Base-by-base conservation (phyloP, 2,888 invertebrate genomes). In the Aphelenchoides bicaudatus region DNA sequence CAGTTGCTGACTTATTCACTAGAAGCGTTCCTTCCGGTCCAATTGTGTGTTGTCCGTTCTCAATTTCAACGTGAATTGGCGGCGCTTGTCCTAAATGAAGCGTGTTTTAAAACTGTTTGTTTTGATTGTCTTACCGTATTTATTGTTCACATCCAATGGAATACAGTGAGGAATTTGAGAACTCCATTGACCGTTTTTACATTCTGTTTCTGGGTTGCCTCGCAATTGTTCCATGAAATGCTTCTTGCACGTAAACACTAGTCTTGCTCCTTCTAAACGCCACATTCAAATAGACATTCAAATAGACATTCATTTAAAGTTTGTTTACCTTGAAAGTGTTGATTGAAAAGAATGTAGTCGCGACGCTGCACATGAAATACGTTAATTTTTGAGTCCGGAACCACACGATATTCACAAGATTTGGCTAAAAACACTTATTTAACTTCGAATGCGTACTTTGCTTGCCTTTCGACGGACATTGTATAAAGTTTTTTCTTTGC, bases 291-390 rank as follows among this genome's bases (percentile, higher is more conserved):
- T 23, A 4, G 16, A 6, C n/a, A 19, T 58, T 10, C 29, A 13
- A 39, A 51, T 19, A 28, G 37, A 2, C 46, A 5, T 28, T 3
- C n/a, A 4, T 23, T 2, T 16, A 8, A n/a, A 10, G 6, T 8
- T 28, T 6, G 25, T 46, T 34, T 46, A 68, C 71, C 64, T 28
- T 63, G 59, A 48, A 76, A 76, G 39, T 68, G 59, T 54, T 76
- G 72, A 47, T 76, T 76, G 62, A 76, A 76, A 3, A 73, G 39
- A 6, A 76, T 73, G 25, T 56, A 69, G 49, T 68, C 70, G 25
- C 71, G 68, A 30, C 66, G 63, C 23, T 71, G 62, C 8, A 56
- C 63, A 30, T 76, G 68, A 52, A 67, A 77, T 2, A 68, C 70
- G 5, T 65, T 65, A 0, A 66, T 57, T 8, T 67, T 60, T 3